phyloP scores from a whole-genome alignment of 2,797 vertebrate genomes.

The Rhabdophis nuchalis region DNA sequence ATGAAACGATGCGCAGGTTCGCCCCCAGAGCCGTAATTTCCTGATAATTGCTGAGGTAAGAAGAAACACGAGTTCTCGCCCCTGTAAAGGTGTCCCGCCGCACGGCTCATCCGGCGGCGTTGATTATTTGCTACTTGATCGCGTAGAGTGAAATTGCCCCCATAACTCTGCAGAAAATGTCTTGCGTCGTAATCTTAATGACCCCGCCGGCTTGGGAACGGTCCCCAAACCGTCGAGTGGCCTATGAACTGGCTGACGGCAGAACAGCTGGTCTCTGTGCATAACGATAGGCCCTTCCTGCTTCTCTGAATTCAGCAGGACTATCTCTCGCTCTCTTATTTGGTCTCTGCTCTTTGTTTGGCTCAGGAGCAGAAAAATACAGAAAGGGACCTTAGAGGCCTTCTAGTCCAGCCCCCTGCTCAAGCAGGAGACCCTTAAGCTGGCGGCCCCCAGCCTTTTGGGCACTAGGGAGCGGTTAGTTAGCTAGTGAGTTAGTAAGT shows the following conservation, averaged over 20 bases:
- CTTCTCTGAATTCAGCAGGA: not conserved
- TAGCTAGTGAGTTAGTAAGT: too few species aligned
- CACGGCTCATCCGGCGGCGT: not conserved
- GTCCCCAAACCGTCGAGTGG: not conserved
- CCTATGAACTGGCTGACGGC: not conserved
- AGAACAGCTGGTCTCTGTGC: not conserved
- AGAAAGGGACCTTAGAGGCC: not conserved
- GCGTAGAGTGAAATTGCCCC: not conserved
- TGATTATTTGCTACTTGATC: constrained; percentile 8
- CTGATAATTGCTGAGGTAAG: constrained; percentile 38
- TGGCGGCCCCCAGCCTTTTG: not conserved
- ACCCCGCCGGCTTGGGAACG: not conserved
- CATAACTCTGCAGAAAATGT: not conserved
- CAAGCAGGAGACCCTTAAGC: not conserved
- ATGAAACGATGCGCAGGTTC: constrained; percentile 15
- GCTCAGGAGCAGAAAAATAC: not conserved
- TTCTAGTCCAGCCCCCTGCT: not conserved
- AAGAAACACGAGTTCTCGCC: constrained; percentile 8
- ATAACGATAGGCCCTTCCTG: not conserved
- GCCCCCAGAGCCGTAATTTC: constrained; percentile 30
- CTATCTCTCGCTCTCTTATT: not conserved
- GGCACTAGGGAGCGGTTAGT: not conserved
- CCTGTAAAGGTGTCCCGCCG: not conserved
- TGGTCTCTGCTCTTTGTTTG: not conserved
- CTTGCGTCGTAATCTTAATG: not conserved